These are phyloP conservation scores for Leptestheria dahalacensis DNA, from an alignment of 1,140 invertebrate species.

Conservation along the genomic window DNA sequence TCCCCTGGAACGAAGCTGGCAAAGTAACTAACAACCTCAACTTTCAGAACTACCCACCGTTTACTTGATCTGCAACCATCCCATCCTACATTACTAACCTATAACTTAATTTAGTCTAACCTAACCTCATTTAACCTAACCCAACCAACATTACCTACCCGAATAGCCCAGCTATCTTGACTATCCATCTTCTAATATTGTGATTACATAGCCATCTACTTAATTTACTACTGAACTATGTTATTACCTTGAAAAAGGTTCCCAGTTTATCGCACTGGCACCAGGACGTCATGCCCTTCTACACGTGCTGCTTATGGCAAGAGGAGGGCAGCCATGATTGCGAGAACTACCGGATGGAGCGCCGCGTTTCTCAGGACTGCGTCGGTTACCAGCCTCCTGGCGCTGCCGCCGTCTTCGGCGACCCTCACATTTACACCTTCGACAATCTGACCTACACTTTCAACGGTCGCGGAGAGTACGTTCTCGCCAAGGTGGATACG, in stretches of 20 bases:
- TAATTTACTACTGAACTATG: too few relatives aligned
- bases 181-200: too few relatives aligned
- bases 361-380: conserved; percentile 84
- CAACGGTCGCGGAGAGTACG: conserved; percentile 89
- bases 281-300: conserved; percentile 84
- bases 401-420: conserved; percentile 74
- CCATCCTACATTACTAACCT: too few relatives aligned
- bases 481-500: conserved; percentile 60
- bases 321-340: conserved; percentile 79
- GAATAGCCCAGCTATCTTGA: too few relatives aligned
- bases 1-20: conserved; percentile 79
- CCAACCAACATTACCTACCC: too few relatives aligned
- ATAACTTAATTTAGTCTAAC: too few relatives aligned
- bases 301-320: conserved; percentile 89
- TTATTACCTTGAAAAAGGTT: conserved; percentile 36
- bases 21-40: too few relatives aligned
- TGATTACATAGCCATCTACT: neutral
- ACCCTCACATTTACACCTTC: conserved; percentile 88
- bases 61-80: too few relatives aligned
- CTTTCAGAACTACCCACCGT: too few relatives aligned
- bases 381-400: conserved; percentile 83
- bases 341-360: conserved; percentile 81
- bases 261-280: conserved; percentile 87
- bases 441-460: conserved; percentile 81
- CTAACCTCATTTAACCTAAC: too few relatives aligned